phyloP scores from a whole-genome alignment of 2,797 vertebrate species.

The Chloroceryle inda region DNA sequence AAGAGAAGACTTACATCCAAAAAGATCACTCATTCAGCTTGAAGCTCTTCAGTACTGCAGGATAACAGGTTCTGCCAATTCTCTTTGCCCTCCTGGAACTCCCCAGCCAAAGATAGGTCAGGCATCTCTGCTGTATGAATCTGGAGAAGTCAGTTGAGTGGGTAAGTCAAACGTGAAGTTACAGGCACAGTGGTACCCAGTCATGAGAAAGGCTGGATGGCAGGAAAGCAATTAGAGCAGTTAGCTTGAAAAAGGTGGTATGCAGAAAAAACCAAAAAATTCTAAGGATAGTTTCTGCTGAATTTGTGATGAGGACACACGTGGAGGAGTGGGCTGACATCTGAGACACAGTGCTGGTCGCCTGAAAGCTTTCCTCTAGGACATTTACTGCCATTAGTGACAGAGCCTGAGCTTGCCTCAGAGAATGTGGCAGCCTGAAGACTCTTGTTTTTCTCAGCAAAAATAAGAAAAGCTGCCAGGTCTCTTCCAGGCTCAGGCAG shows the following conservation, averaged over 20 bases:
- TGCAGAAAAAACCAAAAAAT: not conserved
- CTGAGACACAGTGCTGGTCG: not conserved
- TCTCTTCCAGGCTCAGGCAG: not conserved
- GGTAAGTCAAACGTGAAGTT: not conserved
- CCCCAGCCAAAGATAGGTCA: not conserved
- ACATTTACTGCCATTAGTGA: not conserved
- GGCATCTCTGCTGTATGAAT: not conserved
- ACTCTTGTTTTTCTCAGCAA: not conserved
- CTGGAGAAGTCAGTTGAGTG: not conserved
- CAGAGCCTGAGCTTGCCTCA: not conserved
- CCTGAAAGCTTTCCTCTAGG: not conserved
- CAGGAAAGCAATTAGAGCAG: not conserved
- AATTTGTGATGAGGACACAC: fast-evolving
- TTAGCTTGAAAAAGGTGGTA: not conserved
- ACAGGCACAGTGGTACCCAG: not conserved
- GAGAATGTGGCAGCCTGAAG: not conserved
- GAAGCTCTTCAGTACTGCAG: not conserved
- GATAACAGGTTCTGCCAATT: not conserved
- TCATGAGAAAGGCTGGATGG: not conserved
- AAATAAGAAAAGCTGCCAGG: not conserved
- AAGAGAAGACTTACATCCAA: not conserved
- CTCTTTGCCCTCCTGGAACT: not conserved
- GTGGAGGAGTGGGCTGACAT: not conserved
- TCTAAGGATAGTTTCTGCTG: not conserved
- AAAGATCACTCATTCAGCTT: not conserved